A percentile compares a stretch with the other conserved stretches of the same genome.
phyloP scores from a whole-genome alignment of 2,797 vertebrate genomes.

The Aselliscus stoliczkanus region DNA sequence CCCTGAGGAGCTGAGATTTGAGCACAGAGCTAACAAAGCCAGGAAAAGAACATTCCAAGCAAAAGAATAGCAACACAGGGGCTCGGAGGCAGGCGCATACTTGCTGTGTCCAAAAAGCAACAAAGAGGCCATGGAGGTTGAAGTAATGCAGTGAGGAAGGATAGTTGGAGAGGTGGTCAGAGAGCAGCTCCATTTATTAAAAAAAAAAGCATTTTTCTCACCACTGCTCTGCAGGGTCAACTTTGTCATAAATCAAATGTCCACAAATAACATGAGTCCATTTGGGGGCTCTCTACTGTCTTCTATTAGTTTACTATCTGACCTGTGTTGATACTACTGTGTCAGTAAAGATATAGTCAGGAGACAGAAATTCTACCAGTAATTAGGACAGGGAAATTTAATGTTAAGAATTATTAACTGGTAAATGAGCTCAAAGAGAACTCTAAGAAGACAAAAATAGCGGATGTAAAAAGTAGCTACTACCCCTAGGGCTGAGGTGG shows the following conservation, averaged over 20 bases:
- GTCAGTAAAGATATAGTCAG: background rate
- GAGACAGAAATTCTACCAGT: background rate
- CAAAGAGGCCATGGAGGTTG: background rate
- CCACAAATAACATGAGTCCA: background rate
- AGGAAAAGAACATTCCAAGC: background rate
- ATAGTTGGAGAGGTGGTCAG: background rate
- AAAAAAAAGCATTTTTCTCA: background rate
- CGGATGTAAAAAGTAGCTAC: background rate
- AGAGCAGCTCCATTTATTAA: background rate
- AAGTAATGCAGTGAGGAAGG: background rate
- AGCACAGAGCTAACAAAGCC: background rate
- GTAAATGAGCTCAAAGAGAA: background rate
- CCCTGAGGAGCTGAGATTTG: background rate
- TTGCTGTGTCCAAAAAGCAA: background rate
- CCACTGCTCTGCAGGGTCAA: background rate
- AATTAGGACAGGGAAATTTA: background rate
- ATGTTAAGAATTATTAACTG: background rate
- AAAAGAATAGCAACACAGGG: background rate
- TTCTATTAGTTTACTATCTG: background rate
- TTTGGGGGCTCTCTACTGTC: background rate
- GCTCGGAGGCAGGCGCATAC: background rate
- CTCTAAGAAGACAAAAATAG: background rate
- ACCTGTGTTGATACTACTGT: background rate
- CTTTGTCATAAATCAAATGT: no score
- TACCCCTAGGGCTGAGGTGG: background rate